phyloP scores from a whole-genome alignment of 2,113 vertebrate species.

The Motacilla alba region DNA sequence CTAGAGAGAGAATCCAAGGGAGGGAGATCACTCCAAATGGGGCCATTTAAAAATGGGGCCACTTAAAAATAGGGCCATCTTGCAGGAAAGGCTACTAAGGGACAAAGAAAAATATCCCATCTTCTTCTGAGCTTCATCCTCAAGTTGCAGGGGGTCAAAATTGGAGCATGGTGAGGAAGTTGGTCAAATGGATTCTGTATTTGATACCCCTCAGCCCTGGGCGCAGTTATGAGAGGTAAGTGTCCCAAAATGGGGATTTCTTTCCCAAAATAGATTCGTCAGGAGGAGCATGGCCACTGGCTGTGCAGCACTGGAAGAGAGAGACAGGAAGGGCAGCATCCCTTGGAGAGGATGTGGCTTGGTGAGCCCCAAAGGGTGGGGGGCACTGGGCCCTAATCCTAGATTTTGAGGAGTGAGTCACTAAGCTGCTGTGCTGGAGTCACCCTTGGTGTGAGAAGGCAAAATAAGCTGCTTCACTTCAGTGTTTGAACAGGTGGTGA shows the following conservation, averaged over 20 bases:
- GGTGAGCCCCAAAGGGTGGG: neutral
- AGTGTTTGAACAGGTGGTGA: neutral
- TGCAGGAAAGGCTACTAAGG: neutral
- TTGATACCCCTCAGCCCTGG: neutral
- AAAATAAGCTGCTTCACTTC: neutral
- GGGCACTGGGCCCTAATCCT: neutral
- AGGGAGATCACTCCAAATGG: neutral
- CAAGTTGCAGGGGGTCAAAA: neutral
- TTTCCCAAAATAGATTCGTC: neutral
- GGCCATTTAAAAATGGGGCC: neutral
- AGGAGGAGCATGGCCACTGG: neutral
- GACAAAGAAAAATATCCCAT: neutral
- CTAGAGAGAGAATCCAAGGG: neutral
- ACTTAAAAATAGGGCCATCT: neutral
- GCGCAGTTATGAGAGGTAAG: neutral
- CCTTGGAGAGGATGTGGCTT: neutral
- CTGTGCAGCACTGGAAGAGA: neutral
- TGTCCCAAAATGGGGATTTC: neutral
- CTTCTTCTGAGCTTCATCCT: neutral
- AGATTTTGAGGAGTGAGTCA: neutral
- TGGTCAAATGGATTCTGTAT: neutral
- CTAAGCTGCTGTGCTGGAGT: neutral
- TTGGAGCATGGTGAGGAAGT: accelerated
- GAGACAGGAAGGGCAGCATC: neutral
- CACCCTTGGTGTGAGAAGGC: neutral